phyloP scores from a whole-genome alignment of 2,113 vertebrate species.

The Dicentrarchus labrax region DNA sequence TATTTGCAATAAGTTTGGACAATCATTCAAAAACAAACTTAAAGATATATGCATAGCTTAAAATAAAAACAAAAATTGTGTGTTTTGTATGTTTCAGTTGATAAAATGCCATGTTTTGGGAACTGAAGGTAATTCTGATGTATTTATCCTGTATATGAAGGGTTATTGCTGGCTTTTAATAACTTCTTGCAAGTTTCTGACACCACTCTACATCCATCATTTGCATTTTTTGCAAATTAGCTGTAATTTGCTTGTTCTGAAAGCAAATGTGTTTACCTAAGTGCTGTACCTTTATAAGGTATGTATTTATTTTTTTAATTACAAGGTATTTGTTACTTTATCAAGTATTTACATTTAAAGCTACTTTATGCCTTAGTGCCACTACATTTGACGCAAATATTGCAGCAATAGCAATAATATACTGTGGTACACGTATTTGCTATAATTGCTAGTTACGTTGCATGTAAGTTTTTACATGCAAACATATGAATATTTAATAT shows the following conservation, averaged over 20 bases:
- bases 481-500: neutral
- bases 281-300: neutral
- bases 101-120: constrained; percentile 1
- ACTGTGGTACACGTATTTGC: no score
- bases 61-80: constrained; percentile 50
- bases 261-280: neutral
- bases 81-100: constrained; percentile 39
- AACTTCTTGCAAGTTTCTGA: neutral
- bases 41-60: constrained; percentile 38
- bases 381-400: neutral
- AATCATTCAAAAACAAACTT: constrained; percentile 52
- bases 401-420: neutral
- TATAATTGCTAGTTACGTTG: neutral
- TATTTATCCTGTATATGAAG: neutral
- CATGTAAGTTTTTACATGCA: neutral
- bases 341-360: neutral
- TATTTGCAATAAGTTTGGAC: constrained; percentile 67
- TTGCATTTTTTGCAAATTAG: neutral
- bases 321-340: neutral
- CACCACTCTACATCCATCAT: neutral
- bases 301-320: no score
- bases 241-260: neutral
- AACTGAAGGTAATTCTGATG: neutral
- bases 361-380: neutral
- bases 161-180: neutral